Percentiles rank a stretch among this genome's conserved stretches.
phyloP scores from a whole-genome alignment of 1,140 invertebrate species.

The Latrodectus geometricus region DNA sequence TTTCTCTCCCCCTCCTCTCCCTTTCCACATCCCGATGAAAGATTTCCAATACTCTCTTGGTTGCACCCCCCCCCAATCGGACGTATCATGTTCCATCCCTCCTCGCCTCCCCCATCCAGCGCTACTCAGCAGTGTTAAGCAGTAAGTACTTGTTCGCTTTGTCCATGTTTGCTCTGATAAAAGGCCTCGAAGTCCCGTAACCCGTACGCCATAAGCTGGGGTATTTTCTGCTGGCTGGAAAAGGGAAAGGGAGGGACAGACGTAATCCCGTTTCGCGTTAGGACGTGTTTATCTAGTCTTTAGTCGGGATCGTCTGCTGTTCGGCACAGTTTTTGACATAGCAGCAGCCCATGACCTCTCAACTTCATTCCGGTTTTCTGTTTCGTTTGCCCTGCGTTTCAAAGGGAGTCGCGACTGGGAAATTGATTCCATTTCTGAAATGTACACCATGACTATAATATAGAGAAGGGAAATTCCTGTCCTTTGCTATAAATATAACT shows the following conservation, averaged over 20 bases:
- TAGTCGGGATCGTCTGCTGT: not conserved
- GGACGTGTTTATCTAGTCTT: constrained; percentile 2
- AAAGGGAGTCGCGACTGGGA: not conserved
- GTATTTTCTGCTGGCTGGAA: not conserved
- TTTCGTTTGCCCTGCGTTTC: not conserved
- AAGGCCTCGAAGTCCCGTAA: constrained; percentile 29
- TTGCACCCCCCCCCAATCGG: constrained; percentile 18
- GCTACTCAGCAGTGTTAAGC: constrained; percentile 24
- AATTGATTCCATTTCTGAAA: too few species aligned
- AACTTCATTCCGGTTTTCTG: constrained; percentile 31
- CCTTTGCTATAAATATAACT: too few species aligned
- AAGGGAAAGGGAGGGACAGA: not conserved
- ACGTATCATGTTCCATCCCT: constrained; percentile 36
- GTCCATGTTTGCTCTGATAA: constrained; percentile 57
- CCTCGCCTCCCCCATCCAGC: not conserved
- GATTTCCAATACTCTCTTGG: constrained; percentile 39
- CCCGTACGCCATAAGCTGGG: not conserved
- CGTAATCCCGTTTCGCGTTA: constrained; percentile 18
- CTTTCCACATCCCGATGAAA: constrained; percentile 3
- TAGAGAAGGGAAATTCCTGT: too few species aligned
- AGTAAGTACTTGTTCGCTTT: constrained; percentile 21
- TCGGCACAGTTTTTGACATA: not conserved
- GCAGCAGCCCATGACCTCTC: constrained; percentile 40
- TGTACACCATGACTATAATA: too few species aligned
- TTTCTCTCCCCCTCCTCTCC: not conserved